Evolutionary conservation across 2,113 vertebrate genomes (phyloP), one percentile per base, ranked within the genome.

Genomic region (Ceuthmochares aereus): DNA sequence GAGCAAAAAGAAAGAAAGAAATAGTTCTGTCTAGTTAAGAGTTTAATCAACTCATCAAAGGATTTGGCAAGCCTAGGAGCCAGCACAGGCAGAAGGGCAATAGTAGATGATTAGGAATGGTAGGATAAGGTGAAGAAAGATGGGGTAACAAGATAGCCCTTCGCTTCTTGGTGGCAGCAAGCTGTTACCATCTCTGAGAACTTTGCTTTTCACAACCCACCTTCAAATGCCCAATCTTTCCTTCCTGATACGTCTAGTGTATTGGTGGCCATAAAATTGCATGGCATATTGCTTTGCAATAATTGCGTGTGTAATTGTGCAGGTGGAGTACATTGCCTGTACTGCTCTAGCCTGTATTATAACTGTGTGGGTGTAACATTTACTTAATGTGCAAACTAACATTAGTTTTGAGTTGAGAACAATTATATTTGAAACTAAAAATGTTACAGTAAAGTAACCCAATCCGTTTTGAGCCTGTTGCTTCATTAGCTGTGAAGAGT

Each of bases 301-400:
- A 85, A 88, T 85, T 88, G 54, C 63, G 51, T 70, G 45, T 92
- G 88, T 78, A 81, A 51, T 32, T 75, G 45, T 73, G 51, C 87
- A 77, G 77, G 74, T 89, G 58, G 74, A 69, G 59, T 55, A 51
- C 74, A 12, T 59, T 93, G 89, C 69, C 67, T 69, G 27, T 63
- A 76, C 68, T 87, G 25, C 82, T 49, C 0, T 11, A 15, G 42
- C 67, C 54, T 87, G 37, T 59, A 45, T 74, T 76, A 16, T 7
- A 84, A 60, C 58, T 66, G 34, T 85, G 81, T 75, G 78, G 78
- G 75, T 51, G 88, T 79, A 70, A 58, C 1, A 0, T 83, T 95
- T 95, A 69, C 63, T 90, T 94, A 76, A 67, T 74, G 70, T 91
- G 63, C 67, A 90, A 88, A 69, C 3, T 60, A 92, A 30, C 70